Evolutionary conservation across 2,888 invertebrate genomes (phyloP).

Genomic region (Drosophila nr. perissopoda): DNA sequence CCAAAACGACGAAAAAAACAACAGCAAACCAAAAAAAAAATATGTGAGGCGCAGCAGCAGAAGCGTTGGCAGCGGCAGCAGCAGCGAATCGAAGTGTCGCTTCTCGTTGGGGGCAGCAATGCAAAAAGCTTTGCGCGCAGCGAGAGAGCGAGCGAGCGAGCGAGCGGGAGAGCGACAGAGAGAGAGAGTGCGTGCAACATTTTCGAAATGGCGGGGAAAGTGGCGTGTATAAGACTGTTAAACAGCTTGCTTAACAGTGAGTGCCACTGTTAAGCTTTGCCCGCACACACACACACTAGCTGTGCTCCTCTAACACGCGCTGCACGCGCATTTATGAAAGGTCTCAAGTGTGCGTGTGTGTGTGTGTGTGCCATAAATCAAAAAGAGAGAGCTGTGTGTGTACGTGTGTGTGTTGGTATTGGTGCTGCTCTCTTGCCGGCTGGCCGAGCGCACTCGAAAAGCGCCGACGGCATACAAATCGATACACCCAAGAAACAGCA

Average conservation of each 20-base stretch:
- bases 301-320: conserved; percentile 60
- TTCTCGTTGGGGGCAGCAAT: conserved; percentile 52
- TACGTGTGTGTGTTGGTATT: background rate
- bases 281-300: conserved; percentile 40
- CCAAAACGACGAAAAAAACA: conserved; percentile 6
- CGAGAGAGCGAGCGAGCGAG: conserved; percentile 29
- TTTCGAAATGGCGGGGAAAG: conserved; percentile 66
- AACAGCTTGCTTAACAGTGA: conserved; percentile 30
- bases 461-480: conserved; percentile 57
- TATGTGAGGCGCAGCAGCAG: conserved; percentile 32
- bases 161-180: conserved; percentile 18
- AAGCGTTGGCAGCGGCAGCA: conserved; percentile 40
- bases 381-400: conserved; percentile 41
- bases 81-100: conserved; percentile 70
- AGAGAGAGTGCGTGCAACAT: conserved; percentile 54
- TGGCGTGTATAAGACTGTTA: conserved; percentile 66
- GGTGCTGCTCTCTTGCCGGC: conserved; percentile 37
- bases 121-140: conserved; percentile 22
- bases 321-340: conserved; percentile 40
- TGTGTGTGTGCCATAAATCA: conserved; percentile 54
- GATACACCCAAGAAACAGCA: conserved; percentile 35
- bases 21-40: conserved; percentile 22
- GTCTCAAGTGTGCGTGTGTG: conserved; percentile 9
- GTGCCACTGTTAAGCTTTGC: conserved; percentile 29
- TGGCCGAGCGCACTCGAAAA: conserved; percentile 24